Evolutionary conservation across 2,113 vertebrate genomes (phyloP), one percentile per base, ranked within the genome.

Genomic region (Sinosuthora webbiana): DNA sequence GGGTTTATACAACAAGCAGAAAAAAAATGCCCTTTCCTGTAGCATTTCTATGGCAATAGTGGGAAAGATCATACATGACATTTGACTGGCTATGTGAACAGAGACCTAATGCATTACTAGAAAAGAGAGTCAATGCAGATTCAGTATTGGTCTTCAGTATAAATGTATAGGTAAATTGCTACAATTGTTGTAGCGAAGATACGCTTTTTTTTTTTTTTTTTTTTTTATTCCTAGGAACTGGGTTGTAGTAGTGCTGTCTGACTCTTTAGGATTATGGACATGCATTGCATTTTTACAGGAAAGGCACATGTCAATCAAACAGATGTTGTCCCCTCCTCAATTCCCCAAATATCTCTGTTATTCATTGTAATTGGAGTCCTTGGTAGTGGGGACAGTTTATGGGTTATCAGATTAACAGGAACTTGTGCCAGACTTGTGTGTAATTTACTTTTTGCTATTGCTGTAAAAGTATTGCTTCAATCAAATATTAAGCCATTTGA

Each of bases 321-420:
- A 94, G 47, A 80, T 92, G 87, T 75, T 15, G 0, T 35, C 5
- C 70, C 24, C 33, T 25, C 47, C 42, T 56, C 63, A 75, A 56
- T 91, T 91, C 59, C 37, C 49, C 60, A 89, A 73, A 87, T 70
- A 84, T 90, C 56, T 94, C 67, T 94, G 73, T 90, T 97, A 80
- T 95, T 87, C 31, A 15, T 83, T 96, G 91, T 95, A 91, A 96
- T 79, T 95, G 65, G 87, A 94, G 63, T 87, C 79, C 56, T 83
- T 87, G 33, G 69, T 69, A 77, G 57, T 47, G 39, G 50, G 75
- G 79, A 91, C 24, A 28, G 53, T 83, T 88, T 94, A 41, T 94
- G 69, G 50, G 82, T 92, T 96, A 96, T 95, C 87, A 94, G 76
- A 93, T 94, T 95, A 91, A 69, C 81, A 77, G 71, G 44, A 41